Evolutionary conservation across 1,140 invertebrate genomes (phyloP), one percentile per base, ranked within the genome.

Genomic region (Portunus trituberculatus): DNA sequence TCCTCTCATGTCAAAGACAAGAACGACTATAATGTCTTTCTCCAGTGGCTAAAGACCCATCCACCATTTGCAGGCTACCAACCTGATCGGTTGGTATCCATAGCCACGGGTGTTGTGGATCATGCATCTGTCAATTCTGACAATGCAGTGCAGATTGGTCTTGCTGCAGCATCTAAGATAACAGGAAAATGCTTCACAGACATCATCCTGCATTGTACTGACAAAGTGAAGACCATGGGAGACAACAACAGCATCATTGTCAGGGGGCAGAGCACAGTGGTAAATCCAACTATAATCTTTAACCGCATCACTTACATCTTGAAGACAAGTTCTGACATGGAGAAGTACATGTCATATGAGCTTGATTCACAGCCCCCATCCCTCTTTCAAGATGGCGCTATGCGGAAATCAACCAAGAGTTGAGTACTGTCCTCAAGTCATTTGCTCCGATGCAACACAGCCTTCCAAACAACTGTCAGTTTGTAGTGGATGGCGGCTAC

Each of bases 41-140:
- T 83, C 2, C 29, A 93, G 89, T 91, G 89, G 46, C 91, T 93
- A 39, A 67, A 93, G 76, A 20, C 84, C 45, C 92, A 93, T 87
- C 45, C 82, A 87, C 4, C 83, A 29, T 94, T 91, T 82, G 46
- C 88, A 20, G 87, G 87, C 32, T 90, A 91, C 31, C 39, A 90
- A 48, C 31, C 39, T 16, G 45, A 87, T n/a, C 84, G 39, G 6
- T n/a, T 88, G 28, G 84, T 88, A n/a, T 39, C 92, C 14, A 88
- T 94, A 48, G 31, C 28, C 29, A 94, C 84, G 0, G 93, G 46
- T 0, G 88, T 94, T 94, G 93, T 94, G 32, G 88, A 48, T 16
- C 48, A 94, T 90, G 39, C 93, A n/a, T 94, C 32, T 28, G 46
- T 94, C 48, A 94, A 94, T 59, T 94, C 0, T 76, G 52, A 82